phyloP scores from a whole-genome alignment of 2,888 invertebrate genomes.

The Stenodera caucasica region DNA sequence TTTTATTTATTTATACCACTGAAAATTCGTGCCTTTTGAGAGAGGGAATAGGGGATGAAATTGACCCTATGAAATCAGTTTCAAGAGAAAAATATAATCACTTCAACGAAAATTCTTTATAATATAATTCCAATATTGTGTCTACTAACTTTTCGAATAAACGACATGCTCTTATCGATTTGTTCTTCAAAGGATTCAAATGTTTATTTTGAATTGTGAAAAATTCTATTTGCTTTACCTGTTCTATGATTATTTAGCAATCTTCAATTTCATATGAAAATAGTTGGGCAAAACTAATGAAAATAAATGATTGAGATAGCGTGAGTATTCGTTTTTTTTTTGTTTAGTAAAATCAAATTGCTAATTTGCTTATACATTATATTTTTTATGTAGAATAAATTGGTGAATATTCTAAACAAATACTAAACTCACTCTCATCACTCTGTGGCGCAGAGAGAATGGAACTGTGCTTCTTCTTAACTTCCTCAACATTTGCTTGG shows the following conservation, averaged over 20 bases:
- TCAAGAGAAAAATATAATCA: no score
- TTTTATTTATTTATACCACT: background rate
- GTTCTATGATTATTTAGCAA: constrained; percentile 4
- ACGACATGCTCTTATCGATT: constrained; percentile 3
- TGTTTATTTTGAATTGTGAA: constrained; percentile 16
- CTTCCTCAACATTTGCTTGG: constrained; percentile 98
- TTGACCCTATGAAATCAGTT: no score
- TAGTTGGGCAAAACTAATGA: background rate
- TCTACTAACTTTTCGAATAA: constrained; percentile 18
- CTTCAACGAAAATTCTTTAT: no score
- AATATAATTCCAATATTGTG: no score
- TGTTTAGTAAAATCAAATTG: no score
- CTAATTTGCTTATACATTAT: no score
- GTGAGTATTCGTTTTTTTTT: background rate
- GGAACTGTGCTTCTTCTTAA: constrained; percentile 99
- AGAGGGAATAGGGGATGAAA: no score
- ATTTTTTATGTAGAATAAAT: no score
- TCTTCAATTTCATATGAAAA: background rate
- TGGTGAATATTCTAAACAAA: background rate
- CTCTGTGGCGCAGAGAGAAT: constrained; percentile 98
- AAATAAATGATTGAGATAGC: background rate
- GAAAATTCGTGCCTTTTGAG: no score
- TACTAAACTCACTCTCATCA: constrained; percentile 87
- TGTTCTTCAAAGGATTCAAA: background rate
- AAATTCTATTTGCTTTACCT: constrained; percentile 14